Conservation (phyloP, 2,888 invertebrate species). For the Fragum fragum region DNA sequence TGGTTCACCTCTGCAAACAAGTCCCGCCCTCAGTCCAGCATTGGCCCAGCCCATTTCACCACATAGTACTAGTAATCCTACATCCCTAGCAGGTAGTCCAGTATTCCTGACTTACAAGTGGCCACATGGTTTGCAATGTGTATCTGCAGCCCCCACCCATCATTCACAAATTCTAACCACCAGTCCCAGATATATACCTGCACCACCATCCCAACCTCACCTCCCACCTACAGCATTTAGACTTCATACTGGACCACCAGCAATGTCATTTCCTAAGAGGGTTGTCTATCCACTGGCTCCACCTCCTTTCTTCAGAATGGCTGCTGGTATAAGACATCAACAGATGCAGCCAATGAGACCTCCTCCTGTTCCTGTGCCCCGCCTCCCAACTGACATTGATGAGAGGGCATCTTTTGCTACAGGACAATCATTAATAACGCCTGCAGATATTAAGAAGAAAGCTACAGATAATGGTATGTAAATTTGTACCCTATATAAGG, state of each 20-base stretch:
- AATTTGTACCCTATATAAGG: too few species aligned
- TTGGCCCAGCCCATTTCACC: conserved; percentile 15
- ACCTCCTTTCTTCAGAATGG: conserved; percentile 46
- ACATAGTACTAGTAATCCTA: neutral
- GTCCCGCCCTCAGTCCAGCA: conserved; percentile 39
- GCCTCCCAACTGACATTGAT: conserved; percentile 34
- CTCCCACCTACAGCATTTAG: conserved; percentile 26
- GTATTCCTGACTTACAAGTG: conserved; percentile 69
- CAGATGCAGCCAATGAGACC: conserved; percentile 12
- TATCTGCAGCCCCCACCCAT: conserved; percentile 41
- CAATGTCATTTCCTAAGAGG: conserved; percentile 32
- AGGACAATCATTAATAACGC: conserved; percentile 58
- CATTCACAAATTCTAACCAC: conserved; percentile 5
- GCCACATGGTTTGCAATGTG: conserved; percentile 29
- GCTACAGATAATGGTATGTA: neutral
- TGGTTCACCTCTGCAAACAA: conserved; percentile 36
- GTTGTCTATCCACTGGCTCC: conserved; percentile 53
- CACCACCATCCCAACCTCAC: conserved; percentile 32
- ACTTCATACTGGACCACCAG: conserved; percentile 27
- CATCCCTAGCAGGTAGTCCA: conserved; percentile 52
- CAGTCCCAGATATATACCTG: conserved; percentile 18
- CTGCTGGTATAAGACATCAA: conserved; percentile 40
- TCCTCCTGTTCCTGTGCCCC: neutral
- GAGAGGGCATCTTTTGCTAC: conserved; percentile 59
- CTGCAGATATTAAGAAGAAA: conserved; percentile 15